Base-by-base conservation (phyloP, 2,888 invertebrate species). In the Stramonita haemastoma region DNA sequence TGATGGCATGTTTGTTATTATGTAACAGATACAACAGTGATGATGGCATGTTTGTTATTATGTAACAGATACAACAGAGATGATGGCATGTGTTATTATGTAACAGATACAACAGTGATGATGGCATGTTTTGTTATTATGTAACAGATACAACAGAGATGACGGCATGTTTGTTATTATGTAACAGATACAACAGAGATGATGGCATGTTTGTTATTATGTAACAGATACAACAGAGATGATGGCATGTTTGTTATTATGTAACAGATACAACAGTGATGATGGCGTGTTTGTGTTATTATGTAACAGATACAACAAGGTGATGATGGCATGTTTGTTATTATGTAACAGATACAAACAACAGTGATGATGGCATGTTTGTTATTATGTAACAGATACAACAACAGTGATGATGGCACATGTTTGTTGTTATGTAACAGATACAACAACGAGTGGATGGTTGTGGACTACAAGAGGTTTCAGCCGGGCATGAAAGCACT, bases 391-490 rank as follows among this genome's bases (percentile, higher is more conserved):
- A 57, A 29, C 92, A 96, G 96, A 6, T 98, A 98, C 90, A 97
- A 97, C 95, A 11, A 46, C 26, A 36, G 36, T 26, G 46, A 83
- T 79, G 34, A 79, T 26, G 81, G 11, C 46, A 56, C 15, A 29
- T 15, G 29, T 11, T 11, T 73, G 73, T 26, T 19, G 1, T 1
- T 29, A 32, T 84, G 60, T 83, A 57, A 29, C 92, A 96, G 96
- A 6, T 98, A 98, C 90, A 97, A 97, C 95, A 98, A 98, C 94
- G 98, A 98, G 95, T 99, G 98, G 98, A 97, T 98, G 93, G 97
- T 98, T 11, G 97, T 98, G 0, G 98, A 98, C 95, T 97, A 97
- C 94, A 97, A 97, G 87, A 96, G 97, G 93, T 97, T 97, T 95
- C 96, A 93, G 79, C 96, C 97, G 0, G 95, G 96, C 8, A 89